These are phyloP conservation scores for Thymelicus sylvestris DNA, from an alignment of 2,888 invertebrate genomes.

Conservation along the genomic window DNA sequence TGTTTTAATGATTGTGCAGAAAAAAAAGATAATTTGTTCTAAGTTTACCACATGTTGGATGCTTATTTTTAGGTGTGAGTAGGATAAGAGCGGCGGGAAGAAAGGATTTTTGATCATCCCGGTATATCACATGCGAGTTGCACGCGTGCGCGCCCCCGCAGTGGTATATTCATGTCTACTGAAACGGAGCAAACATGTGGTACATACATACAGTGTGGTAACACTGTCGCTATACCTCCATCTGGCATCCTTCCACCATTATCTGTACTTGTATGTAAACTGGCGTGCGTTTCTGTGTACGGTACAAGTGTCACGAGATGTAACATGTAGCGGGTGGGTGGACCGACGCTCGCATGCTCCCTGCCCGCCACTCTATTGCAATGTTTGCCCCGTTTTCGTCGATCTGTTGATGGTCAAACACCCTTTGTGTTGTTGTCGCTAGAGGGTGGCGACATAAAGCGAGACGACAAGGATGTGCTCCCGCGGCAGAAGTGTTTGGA, in stretches of 20 bases:
- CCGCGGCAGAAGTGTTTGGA: constrained; percentile 99
- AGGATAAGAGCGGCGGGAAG: constrained; percentile 75
- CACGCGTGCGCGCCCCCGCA: constrained; percentile 52
- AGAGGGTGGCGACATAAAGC: constrained; percentile 86
- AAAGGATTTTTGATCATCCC: constrained; percentile 89
- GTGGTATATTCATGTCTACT: constrained; percentile 74
- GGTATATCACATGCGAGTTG: constrained; percentile 67
- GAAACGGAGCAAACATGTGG: constrained; percentile 82
- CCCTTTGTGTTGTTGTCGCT: constrained; percentile 87
- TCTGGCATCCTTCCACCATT: constrained; percentile 9
- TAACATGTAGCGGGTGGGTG: not conserved
- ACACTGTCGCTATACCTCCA: constrained; percentile 11
- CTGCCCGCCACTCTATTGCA: constrained; percentile 40
- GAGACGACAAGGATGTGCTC: constrained; percentile 96
- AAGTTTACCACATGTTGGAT: constrained; percentile 75
- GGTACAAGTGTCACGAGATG: no score
- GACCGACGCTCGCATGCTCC: constrained; percentile 13
- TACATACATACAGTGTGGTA: no score
- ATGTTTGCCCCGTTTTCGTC: constrained; percentile 82
- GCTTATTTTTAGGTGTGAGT: constrained; percentile 83
- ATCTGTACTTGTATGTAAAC: not conserved
- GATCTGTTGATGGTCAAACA: constrained; percentile 89
- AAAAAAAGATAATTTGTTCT: constrained; percentile 82
- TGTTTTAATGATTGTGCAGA: constrained; percentile 30
- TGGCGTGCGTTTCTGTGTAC: not conserved